Evolutionary conservation across 2,888 invertebrate genomes (phyloP).

Genomic region (Meghimatium bilineatum): DNA sequence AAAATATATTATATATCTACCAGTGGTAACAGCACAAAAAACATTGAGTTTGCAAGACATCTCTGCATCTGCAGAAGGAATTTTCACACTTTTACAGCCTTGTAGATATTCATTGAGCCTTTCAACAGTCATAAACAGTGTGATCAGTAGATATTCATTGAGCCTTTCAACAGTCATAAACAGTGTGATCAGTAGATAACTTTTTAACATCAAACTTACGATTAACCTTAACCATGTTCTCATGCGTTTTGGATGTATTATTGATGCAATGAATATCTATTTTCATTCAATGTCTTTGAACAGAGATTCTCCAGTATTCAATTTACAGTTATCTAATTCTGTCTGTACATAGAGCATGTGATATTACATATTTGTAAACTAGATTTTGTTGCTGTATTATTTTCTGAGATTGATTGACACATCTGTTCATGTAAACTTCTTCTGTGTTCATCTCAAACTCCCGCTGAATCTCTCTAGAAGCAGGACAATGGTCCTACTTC

Average conservation of each 20-base stretch:
- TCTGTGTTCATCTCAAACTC: no score
- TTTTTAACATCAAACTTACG: not conserved
- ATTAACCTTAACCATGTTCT: not conserved
- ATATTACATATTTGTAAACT: not conserved
- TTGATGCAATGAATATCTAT: not conserved
- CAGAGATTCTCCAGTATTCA: not conserved
- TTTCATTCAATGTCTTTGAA: not conserved
- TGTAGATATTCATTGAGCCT: not conserved
- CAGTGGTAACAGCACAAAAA: not conserved
- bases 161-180: not conserved
- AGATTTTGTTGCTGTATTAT: not conserved
- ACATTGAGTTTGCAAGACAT: not conserved
- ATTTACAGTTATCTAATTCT: not conserved
- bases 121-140: not conserved
- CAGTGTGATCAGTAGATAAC: conserved; percentile 12
- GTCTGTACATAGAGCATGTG: not conserved
- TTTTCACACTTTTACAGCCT: conserved; percentile 9
- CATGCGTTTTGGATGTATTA: not conserved
- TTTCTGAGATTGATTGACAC: not conserved
- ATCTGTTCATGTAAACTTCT: no score
- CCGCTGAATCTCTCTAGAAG: no score
- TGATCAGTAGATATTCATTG: conserved; percentile 9
- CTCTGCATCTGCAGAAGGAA: not conserved
- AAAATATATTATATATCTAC: not conserved
- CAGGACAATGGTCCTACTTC: no score